Evolutionary conservation across 2,888 invertebrate species (phyloP), one percentile per base, ranked within the genome.

Genomic region (Agelastica alni): DNA sequence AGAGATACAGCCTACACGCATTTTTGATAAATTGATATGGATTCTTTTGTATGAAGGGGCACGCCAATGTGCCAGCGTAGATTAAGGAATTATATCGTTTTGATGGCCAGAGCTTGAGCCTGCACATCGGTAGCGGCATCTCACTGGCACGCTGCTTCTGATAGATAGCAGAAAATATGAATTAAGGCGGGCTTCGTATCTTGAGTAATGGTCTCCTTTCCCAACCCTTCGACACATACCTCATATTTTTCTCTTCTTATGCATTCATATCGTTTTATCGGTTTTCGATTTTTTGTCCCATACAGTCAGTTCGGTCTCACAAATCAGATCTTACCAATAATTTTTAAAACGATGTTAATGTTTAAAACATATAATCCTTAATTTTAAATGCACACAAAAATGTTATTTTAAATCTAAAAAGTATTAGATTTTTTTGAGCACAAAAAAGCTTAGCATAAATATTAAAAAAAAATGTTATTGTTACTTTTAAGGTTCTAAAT

Each of bases 171-270:
- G 59, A 59, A 64, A 64, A 66, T 64, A 61, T 59, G 68, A 68
- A 70, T 68, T 68, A 63, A 63, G 66, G 63, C 65, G 60, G 61
- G 56, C 18, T 10, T 59, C 63, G 68, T 67, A 71, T 71, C 70
- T 70, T 71, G 68, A 71, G 62, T 70, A 70, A 71, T 69, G 63
- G 67, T 53, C 65, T 65, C 62, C 65, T 69, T 68, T 69, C 68
- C 32, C 65, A 65, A 36, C 47, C 53, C 47, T 43, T 42, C 37
- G 47, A 68, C 69, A 69, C 67, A 67, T 65, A 68, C 61, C 63
- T 54, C 51, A 51, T 47, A 46, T 51, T 53, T 49, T 54, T 54
- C 44, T 41, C 44, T 34, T 10, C 31, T 34, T 47, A 37, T 39
- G 18, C 43, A 51, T 53, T 53, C 49, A 53, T 49, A 56, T 41